Base-by-base conservation (phyloP, 1,140 invertebrate genomes). In the Rhopalosiphum maidis region DNA sequence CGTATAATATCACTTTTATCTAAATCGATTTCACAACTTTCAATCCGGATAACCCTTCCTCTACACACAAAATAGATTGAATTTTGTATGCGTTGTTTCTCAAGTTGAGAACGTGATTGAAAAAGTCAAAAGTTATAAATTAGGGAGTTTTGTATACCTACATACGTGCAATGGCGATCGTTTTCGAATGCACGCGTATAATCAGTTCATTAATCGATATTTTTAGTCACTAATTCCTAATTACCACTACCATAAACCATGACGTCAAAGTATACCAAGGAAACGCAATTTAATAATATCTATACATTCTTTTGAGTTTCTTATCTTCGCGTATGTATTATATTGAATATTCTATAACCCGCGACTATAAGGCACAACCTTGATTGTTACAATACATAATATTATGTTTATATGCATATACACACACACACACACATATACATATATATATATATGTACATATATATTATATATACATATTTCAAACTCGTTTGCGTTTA, bases 241-340 rank as follows among this genome's bases (percentile, higher is more conserved):
- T 43, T 85, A 85, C 83, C 41, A 85, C 23, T 41, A 25, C 35
- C 83, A 85, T 11, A 85, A 41, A 43, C 43, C 86, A 6, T 87
- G 86, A 87, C 86, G 86, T 87, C 86, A 87, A 87, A 30, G 46
- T 35, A 9, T n/a, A 48, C 86, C 30, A 22, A 48, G 18, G 46
- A 87, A 87, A 87, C 30, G 46, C 86, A n/a, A 87, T 87, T 48
- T 46, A 87, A 87, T 87, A 87, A 87, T 48, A 48, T 87, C 43
- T 48, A 48, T 22, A 87, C 86, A n/a, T 48, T 87, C 43, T 87
- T 87, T 48, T 48, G 46, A 87, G 46, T 87, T 48, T 51, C 86
- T 87, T 87, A 48, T 87, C 86, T 87, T 48, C 30, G n/a, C n/a
- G 86, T 48, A 15, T 87, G 15, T 35, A 48, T 48, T n/a, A 87